Evolutionary conservation across 1,140 invertebrate species (phyloP), one percentile per base, ranked within the genome.

Genomic region (Trachymyrmex septentrionalis): DNA sequence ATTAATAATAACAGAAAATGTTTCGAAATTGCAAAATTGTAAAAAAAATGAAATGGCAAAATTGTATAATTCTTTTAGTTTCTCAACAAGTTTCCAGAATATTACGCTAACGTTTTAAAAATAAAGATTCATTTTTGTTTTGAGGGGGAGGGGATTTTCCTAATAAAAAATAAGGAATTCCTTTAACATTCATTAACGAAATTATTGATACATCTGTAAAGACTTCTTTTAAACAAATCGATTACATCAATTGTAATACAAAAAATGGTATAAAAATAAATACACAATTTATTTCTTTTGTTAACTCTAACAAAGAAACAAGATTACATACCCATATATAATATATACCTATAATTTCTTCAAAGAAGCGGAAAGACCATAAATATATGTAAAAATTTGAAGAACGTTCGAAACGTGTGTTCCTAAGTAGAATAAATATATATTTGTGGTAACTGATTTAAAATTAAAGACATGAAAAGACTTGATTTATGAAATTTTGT

Each of bases 281-380:
- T 61, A 77, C 12, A 84, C 2, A 12, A 89, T 90, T 90, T 87
- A 86, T 87, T 86, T 64, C 3, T 50, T 71, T 64, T 34, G 53
- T 72, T 72, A 59, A 88, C 16, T 67, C 38, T 73, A 64, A 64
- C 9, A 63, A 19, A 61, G 30, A 57, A 69, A 24, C 50, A 50
- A 34, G 12, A 34, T 71, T 48, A 48, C 27, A 24, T 44, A 50
- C 3, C 9, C 34, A 38, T n/a, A n/a, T n/a, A 38, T 48, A 30
- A 44, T n/a, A 55, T n/a, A 55, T 24, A 34, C 5, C 30, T 34
- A 4, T 34, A 9, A n/a, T 64, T 44, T n/a, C 19, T 50, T 6
- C n/a, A 44, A 53, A 67, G 34, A 75, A 48, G 12, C 6, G 67
- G 6, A 76, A 44, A 38, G 21, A 71, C 67, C 14, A 88, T 77